These are phyloP conservation scores for Himantopus leucocephalus DNA, from an alignment of 2,113 vertebrate species.

Conservation along the genomic window DNA sequence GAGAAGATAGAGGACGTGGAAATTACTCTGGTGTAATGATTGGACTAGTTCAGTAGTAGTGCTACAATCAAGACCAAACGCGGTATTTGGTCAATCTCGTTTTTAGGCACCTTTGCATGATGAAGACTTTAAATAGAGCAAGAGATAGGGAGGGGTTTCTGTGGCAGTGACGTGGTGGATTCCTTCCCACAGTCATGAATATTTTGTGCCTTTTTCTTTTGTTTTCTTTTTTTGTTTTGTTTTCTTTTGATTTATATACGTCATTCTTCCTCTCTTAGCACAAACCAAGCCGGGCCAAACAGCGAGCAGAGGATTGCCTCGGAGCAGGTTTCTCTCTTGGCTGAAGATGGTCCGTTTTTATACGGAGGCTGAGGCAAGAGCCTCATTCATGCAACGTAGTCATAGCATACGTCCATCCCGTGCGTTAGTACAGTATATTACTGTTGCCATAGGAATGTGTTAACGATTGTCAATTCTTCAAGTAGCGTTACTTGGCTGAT, in stretches of 20 bases:
- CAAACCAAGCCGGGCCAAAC: slow-evolving; percentile 55
- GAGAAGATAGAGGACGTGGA: slow-evolving; percentile 97
- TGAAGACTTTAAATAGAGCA: slow-evolving; percentile 66
- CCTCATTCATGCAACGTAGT: slow-evolving; percentile 69
- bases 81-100: slow-evolving; percentile 55
- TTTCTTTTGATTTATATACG: slow-evolving; percentile 56
- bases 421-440: slow-evolving; percentile 98
- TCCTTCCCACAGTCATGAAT: slow-evolving; percentile 62
- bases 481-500: slow-evolving; percentile 78
- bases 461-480: slow-evolving; percentile 73
- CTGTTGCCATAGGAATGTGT: slow-evolving; percentile 91
- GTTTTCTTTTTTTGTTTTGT: slow-evolving; percentile 64
- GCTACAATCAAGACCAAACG: slow-evolving; percentile 73
- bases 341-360: slow-evolving; percentile 40
- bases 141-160: slow-evolving; percentile 50
- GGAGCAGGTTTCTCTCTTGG: slow-evolving; percentile 24
- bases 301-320: background rate
- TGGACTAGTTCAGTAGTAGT: background rate
- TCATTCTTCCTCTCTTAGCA: slow-evolving; percentile 74
- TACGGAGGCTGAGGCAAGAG: slow-evolving; percentile 54
- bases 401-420: slow-evolving; percentile 78
- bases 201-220: slow-evolving; percentile 79
- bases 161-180: slow-evolving; percentile 46
- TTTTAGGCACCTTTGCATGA: slow-evolving; percentile 82
- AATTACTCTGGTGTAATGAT: slow-evolving; percentile 92